Evolutionary conservation across 35 echinoderm and acorn worm genomes (phyloP).

Genomic region (Nesometra sesokonis): DNA sequence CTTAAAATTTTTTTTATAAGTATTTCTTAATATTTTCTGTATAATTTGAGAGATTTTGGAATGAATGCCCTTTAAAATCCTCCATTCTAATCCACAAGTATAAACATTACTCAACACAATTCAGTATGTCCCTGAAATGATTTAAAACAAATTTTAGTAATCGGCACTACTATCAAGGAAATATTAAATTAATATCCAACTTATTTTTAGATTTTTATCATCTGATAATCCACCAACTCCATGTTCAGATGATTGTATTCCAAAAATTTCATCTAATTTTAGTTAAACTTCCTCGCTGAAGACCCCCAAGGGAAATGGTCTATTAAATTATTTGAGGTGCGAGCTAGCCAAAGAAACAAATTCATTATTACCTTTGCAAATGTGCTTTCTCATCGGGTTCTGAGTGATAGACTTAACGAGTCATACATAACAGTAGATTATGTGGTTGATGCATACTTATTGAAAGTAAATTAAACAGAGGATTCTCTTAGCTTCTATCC

Average conservation of each 20-base stretch:
- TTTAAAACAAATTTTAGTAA: too few species aligned
- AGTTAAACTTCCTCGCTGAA: neutral
- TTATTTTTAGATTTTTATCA: neutral
- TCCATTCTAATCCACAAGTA: too few species aligned
- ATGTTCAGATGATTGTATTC: neutral
- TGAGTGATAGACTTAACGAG: neutral
- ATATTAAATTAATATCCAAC: too few species aligned
- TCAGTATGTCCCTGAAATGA: too few species aligned
- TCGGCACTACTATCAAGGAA: too few species aligned
- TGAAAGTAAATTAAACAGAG: neutral
- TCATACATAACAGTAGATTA: neutral
- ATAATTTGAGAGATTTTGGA: too few species aligned
- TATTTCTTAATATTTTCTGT: too few species aligned
- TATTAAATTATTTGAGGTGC: neutral
- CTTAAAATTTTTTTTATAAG: too few species aligned
- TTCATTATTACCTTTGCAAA: neutral
- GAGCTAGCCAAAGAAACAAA: neutral
- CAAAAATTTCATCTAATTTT: neutral
- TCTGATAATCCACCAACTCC: neutral
- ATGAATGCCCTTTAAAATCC: too few species aligned
- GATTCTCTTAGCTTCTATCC: neutral
- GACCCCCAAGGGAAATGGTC: neutral
- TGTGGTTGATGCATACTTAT: neutral
- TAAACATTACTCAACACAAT: too few species aligned
- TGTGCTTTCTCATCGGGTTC: neutral